These are phyloP conservation scores for Cephus pygmeus DNA, from an alignment of 2,888 invertebrate genomes.

Conservation along the genomic window DNA sequence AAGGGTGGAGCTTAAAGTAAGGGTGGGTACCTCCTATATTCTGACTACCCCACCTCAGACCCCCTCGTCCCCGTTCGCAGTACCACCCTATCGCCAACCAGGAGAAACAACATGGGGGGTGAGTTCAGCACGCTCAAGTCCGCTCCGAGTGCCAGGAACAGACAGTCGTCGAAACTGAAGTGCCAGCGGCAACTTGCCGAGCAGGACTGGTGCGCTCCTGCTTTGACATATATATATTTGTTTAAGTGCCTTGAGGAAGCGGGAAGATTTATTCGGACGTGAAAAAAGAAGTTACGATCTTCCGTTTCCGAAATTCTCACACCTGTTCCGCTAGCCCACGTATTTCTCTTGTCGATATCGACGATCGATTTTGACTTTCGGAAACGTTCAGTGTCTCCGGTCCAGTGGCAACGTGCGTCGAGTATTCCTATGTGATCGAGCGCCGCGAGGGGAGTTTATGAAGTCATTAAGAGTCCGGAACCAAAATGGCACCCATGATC, in stretches of 20 bases:
- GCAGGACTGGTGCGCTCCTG: neutral
- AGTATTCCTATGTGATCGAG: neutral
- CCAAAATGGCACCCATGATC: constrained; percentile 45
- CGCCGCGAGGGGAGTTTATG: neutral
- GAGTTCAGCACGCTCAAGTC: neutral
- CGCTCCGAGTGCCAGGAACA: neutral
- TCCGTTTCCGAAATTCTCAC: neutral
- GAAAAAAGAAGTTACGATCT: neutral
- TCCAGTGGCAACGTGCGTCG: neutral
- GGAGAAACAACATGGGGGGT: constrained; percentile 35
- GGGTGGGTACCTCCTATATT: constrained; percentile 50
- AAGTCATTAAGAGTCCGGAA: neutral
- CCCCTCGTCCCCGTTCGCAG: neutral
- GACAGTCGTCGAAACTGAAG: constrained; percentile 40
- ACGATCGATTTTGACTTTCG: neutral
- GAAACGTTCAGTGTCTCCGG: neutral
- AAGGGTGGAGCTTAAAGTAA: constrained; percentile 64
- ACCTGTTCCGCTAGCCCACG: neutral
- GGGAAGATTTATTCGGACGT: neutral
- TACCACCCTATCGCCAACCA: constrained; percentile 6
- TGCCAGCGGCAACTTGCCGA: constrained; percentile 5
- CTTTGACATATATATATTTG: neutral
- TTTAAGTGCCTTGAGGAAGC: neutral
- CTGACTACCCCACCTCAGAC: constrained; percentile 9
- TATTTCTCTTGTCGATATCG: neutral